A percentile compares a stretch with the other conserved stretches of the same genome.
Evolutionary conservation across 2,113 vertebrate species (phyloP).

Genomic region (Zosterops borbonicus): DNA sequence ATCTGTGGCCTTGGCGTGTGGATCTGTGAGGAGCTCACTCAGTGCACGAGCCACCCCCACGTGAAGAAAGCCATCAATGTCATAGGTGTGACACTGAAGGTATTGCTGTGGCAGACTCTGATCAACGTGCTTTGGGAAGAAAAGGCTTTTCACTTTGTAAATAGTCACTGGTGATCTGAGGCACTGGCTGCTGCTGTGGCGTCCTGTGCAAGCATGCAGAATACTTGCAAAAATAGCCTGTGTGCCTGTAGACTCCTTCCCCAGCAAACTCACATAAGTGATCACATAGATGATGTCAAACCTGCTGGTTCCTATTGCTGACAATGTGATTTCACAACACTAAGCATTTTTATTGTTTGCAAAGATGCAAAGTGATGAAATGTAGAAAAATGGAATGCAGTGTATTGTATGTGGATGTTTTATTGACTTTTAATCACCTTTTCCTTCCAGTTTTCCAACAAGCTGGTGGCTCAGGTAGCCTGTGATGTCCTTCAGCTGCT

Average conservation of each 20-base stretch:
- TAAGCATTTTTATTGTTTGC: rapidly evolving
- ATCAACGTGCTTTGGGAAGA: too few species aligned
- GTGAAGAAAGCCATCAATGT: conserved; percentile 94
- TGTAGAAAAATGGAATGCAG: background rate
- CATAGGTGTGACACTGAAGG: conserved; percentile 96
- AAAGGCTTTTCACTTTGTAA: background rate
- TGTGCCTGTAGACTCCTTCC: background rate
- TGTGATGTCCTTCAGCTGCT: conserved; percentile 94
- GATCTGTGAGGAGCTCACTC: conserved; percentile 92
- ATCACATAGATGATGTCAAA: rapidly evolving
- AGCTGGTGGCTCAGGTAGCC: conserved; percentile 89
- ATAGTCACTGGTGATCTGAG: background rate
- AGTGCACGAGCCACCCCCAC: conserved; percentile 83
- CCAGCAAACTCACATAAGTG: background rate
- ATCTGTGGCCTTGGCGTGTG: conserved; percentile 93
- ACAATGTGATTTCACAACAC: background rate
- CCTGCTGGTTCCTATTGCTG: background rate
- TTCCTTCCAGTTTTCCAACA: conserved; percentile 88
- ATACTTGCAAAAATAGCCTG: background rate
- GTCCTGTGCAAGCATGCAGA: background rate
- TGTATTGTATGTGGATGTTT: background rate
- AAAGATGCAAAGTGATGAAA: background rate
- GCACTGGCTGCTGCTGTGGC: background rate
- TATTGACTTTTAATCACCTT: background rate
- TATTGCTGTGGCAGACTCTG: conserved; percentile 38